Conservation (phyloP, 2,888 invertebrate genomes). For the Troides aeacus region DNA sequence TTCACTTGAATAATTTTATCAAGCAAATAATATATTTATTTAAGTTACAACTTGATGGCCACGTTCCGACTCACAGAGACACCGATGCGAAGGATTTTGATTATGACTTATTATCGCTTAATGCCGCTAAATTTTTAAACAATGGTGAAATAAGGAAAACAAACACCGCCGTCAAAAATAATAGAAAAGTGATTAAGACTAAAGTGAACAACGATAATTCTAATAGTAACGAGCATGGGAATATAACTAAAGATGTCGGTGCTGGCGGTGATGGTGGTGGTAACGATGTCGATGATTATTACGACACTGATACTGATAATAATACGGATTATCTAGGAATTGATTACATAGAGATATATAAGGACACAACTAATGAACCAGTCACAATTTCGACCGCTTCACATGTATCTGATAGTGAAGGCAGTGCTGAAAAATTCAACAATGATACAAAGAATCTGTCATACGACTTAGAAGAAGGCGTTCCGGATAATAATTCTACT, state of each 20-base stretch:
- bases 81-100: neutral
- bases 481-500: neutral
- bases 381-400: constrained; percentile 40
- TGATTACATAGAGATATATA: constrained; percentile 66
- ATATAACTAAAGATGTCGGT: neutral
- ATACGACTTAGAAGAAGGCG: neutral
- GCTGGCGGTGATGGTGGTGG: constrained; percentile 32
- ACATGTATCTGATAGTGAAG: neutral
- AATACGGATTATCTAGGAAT: constrained; percentile 62
- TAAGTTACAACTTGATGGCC: constrained; percentile 7
- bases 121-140: neutral
- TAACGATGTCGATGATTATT: constrained; percentile 38
- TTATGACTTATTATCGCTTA: neutral
- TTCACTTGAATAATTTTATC: constrained; percentile 13
- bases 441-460: neutral
- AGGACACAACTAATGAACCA: constrained; percentile 65
- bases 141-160: neutral
- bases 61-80: neutral
- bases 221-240: neutral
- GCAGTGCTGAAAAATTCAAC: neutral
- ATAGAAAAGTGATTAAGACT: neutral
- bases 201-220: neutral
- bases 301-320: constrained; percentile 51
- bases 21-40: constrained; percentile 13
- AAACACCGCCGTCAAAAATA: neutral